These are phyloP conservation scores for Ormyrus rosae DNA, from an alignment of 2,888 invertebrate species.

Conservation along the genomic window DNA sequence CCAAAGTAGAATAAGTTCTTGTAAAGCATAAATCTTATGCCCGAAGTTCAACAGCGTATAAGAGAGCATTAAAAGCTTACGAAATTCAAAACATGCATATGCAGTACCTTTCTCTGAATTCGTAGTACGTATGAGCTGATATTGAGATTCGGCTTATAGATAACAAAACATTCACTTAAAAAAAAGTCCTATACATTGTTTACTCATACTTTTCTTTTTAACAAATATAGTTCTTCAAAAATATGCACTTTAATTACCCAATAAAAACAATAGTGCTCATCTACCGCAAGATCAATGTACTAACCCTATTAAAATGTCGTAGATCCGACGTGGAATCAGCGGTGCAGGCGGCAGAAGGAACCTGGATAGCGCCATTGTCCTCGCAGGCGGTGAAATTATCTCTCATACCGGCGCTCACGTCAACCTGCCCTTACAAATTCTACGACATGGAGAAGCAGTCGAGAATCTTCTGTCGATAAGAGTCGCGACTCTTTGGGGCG, in stretches of 20 bases:
- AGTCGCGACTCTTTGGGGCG: neutral
- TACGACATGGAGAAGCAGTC: conserved; percentile 68
- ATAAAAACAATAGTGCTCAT: no score
- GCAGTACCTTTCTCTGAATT: neutral
- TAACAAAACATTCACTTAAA: neutral
- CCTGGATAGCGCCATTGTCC: conserved; percentile 70
- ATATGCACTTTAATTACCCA: no score
- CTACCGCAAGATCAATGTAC: no score
- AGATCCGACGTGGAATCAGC: conserved; percentile 65
- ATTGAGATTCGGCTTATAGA: no score
- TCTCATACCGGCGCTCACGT: conserved; percentile 67
- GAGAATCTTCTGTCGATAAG: conserved; percentile 66
- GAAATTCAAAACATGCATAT: neutral
- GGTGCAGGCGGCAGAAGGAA: conserved; percentile 62
- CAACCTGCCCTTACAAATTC: conserved; percentile 65
- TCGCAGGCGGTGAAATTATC: conserved; percentile 67
- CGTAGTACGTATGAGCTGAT: no score
- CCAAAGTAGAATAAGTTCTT: no score
- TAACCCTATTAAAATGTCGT: conserved; percentile 47
- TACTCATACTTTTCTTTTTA: no score
- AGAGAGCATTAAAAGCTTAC: no score
- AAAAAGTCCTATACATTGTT: no score
- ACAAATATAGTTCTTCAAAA: no score
- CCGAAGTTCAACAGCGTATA: neutral
- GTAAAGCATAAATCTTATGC: neutral